A percentile compares a stretch with the other conserved stretches of the same genome.
Conservation (phyloP, 2,113 vertebrate species). For the Pontoporia blainvillei region DNA sequence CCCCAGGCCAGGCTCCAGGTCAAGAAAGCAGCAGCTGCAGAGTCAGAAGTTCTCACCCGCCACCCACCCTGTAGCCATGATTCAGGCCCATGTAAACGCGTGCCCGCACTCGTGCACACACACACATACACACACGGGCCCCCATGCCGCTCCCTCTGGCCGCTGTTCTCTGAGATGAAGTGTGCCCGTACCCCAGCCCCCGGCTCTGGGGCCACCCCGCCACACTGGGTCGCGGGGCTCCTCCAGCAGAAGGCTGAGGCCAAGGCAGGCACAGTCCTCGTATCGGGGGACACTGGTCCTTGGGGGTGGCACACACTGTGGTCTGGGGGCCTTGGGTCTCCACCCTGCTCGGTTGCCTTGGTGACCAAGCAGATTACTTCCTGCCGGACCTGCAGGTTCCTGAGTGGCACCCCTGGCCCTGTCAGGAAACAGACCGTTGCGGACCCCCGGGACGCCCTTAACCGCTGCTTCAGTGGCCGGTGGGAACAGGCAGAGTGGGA, state of each 20-base stretch:
- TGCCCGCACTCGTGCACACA: rapidly evolving
- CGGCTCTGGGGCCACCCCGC: neutral
- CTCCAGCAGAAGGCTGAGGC: rapidly evolving
- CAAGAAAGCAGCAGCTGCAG: neutral
- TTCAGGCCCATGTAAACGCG: neutral
- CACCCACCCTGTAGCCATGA: rapidly evolving
- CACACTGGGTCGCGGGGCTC: rapidly evolving
- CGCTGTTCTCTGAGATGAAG: neutral
- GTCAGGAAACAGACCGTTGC: neutral
- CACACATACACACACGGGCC: neutral
- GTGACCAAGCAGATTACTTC: rapidly evolving
- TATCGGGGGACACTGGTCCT: rapidly evolving
- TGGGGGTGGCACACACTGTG: rapidly evolving
- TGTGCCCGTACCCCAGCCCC: neutral
- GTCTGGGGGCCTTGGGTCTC: neutral
- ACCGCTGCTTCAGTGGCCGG: rapidly evolving
- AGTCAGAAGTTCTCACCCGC: rapidly evolving
- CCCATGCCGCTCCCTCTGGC: neutral
- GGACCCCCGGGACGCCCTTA: rapidly evolving
- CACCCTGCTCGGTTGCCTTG: rapidly evolving
- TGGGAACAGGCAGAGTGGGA: neutral
- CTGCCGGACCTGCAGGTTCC: rapidly evolving
- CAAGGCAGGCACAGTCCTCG: neutral
- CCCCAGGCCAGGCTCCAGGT: neutral
- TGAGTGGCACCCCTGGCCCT: neutral